Conservation (phyloP, 2,113 vertebrate genomes). For the Oenanthe melanoleuca region DNA sequence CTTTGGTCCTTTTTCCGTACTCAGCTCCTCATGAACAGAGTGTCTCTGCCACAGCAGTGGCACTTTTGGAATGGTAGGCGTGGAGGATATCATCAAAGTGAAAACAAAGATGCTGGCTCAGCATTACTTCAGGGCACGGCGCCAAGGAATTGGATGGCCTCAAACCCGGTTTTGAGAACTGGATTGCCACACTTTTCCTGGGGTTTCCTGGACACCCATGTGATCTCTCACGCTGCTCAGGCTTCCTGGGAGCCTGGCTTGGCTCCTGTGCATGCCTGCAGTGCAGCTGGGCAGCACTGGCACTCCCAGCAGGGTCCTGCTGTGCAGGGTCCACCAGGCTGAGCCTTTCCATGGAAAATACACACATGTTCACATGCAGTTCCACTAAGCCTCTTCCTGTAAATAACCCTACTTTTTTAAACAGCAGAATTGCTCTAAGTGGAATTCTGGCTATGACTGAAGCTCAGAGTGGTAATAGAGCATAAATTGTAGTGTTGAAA, state of each 20-base stretch:
- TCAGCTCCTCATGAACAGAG: not conserved
- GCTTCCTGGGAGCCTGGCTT: not conserved
- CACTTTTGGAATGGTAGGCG: not conserved
- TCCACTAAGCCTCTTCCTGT: not conserved
- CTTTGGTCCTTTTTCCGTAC: not conserved
- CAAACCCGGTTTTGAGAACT: not conserved
- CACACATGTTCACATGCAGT: rapidly evolving
- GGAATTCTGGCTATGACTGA: not conserved
- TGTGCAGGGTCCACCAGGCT: not conserved
- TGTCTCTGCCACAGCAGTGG: not conserved
- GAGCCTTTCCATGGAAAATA: not conserved
- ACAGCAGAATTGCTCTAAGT: not conserved
- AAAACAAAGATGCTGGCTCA: not conserved
- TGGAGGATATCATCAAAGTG: not conserved
- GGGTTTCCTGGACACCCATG: not conserved
- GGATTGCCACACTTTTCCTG: not conserved
- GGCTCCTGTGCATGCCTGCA: rapidly evolving
- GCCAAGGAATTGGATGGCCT: not conserved
- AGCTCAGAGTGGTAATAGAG: not conserved
- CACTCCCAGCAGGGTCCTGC: not conserved
- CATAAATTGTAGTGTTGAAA: not conserved
- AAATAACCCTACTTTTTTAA: not conserved
- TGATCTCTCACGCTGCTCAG: rapidly evolving
- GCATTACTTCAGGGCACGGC: not conserved
- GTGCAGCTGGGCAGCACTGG: not conserved